These are phyloP conservation scores for Typhlichthys eigenmanni DNA, from an alignment of 2,797 vertebrate species.

Conservation along the genomic window DNA sequence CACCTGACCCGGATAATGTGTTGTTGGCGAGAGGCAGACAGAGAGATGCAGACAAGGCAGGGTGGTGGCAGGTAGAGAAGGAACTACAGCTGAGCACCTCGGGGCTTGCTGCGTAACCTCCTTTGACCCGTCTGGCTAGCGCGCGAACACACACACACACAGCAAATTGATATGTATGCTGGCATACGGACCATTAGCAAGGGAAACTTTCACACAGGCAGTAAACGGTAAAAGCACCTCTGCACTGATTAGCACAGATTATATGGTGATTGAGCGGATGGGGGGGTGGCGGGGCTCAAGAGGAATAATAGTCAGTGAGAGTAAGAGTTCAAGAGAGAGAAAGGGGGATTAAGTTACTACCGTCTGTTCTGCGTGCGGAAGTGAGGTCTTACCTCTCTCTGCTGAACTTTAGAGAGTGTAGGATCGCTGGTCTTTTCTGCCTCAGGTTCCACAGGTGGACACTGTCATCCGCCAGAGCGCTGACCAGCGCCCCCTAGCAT, in stretches of 20 bases:
- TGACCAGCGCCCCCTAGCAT: constrained; percentile 92
- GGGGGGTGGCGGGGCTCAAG: no score
- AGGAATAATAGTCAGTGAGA: no score
- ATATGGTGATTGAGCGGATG: constrained; percentile 8
- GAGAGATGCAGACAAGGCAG: background rate
- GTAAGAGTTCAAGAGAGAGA: background rate
- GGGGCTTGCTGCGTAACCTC: constrained; percentile 14
- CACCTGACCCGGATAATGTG: constrained; percentile 62
- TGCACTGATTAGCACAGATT: constrained; percentile 20
- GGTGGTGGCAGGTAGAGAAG: constrained; percentile 4
- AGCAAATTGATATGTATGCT: constrained; percentile 19
- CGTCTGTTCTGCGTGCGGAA: background rate
- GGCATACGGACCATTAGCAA: no score
- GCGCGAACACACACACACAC: constrained; percentile 17
- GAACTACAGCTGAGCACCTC: constrained; percentile 5
- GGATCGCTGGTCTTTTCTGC: constrained; percentile 96
- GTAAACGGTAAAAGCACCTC: constrained; percentile 41
- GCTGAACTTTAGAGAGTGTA: constrained; percentile 98
- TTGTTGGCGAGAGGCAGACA: constrained; percentile 32
- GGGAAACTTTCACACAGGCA: constrained; percentile 25
- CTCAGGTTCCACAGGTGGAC: constrained; percentile 97
- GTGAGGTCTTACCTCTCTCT: constrained; percentile 86
- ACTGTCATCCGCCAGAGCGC: constrained; percentile 94
- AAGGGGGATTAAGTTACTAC: background rate
- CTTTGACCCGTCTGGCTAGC: constrained; percentile 29